Evolutionary conservation across 2,113 vertebrate species (phyloP).

Genomic region (Pristiophorus japonicus): DNA sequence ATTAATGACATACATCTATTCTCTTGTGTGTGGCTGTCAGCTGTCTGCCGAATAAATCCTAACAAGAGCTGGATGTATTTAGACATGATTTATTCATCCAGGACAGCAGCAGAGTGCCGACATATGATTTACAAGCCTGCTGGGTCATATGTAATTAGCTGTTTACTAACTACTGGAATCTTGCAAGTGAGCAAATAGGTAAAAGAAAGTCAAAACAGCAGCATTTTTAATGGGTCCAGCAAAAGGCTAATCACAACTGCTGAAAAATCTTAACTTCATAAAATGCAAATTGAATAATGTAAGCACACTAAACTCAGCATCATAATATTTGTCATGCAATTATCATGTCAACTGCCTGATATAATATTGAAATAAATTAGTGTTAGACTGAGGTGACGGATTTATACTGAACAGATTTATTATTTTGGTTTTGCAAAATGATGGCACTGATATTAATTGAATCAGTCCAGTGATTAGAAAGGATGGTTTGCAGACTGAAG

Average conservation of each 20-base stretch:
- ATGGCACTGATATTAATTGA: constrained; percentile 10
- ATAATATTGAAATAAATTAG: constrained; percentile 22
- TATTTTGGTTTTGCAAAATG: neutral
- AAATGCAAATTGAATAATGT: neutral
- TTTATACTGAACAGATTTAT: neutral
- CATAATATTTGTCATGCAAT: constrained; percentile 12
- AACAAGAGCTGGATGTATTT: constrained; percentile 10
- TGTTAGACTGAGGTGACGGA: neutral
- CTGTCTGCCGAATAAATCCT: constrained; percentile 21
- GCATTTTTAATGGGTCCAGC: neutral
- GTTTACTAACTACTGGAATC: constrained; percentile 2
- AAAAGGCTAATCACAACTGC: constrained; percentile 9
- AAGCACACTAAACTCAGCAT: neutral
- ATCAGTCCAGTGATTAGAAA: neutral
- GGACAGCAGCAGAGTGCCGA: neutral
- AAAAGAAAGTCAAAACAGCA: neutral
- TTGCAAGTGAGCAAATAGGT: neutral
- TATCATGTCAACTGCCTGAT: neutral
- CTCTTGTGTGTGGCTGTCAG: neutral
- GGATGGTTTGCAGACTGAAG: neutral
- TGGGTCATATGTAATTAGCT: constrained; percentile 20
- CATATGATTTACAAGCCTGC: constrained; percentile 30
- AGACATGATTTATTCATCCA: constrained; percentile 35
- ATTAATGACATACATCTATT: neutral
- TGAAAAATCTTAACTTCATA: neutral